These are phyloP conservation scores for Pseudococcus jackbeardsleyi DNA, from an alignment of 2,888 invertebrate species.

Conservation along the genomic window DNA sequence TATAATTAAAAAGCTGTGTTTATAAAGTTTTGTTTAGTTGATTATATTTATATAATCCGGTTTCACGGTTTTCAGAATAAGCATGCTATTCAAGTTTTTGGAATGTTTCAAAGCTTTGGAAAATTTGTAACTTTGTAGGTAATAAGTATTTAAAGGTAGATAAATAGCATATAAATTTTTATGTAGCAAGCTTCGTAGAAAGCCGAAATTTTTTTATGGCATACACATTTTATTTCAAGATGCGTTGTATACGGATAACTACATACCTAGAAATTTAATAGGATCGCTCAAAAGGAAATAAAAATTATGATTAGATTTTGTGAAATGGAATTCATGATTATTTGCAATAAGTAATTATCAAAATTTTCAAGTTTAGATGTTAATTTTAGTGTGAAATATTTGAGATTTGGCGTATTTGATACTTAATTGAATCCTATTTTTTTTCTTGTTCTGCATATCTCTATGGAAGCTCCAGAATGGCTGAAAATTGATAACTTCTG, in stretches of 20 bases:
- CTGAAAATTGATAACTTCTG: no score
- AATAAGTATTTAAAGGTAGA: neutral
- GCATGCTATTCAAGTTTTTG: slow-evolving; percentile 45
- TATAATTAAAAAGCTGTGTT: slow-evolving; percentile 41
- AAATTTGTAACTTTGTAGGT: neutral
- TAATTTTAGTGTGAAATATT: no score
- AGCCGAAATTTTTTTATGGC: neutral
- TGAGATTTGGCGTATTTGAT: no score
- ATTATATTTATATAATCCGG: slow-evolving; percentile 21
- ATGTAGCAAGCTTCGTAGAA: slow-evolving; percentile 29
- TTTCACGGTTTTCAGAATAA: slow-evolving; percentile 46
- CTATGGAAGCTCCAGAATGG: no score
- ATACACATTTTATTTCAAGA: neutral
- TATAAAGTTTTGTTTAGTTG: neutral
- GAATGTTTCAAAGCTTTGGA: slow-evolving; percentile 29
- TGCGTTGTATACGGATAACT: neutral
- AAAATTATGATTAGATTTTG: no score
- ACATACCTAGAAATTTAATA: neutral
- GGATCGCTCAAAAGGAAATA: no score
- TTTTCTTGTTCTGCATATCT: no score
- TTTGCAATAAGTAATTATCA: no score
- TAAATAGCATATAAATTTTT: slow-evolving; percentile 23
- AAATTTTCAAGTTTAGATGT: no score
- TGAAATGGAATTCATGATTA: no score
- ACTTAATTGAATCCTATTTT: no score